These are phyloP conservation scores for Ochlodes sylvanus DNA, from an alignment of 2,888 invertebrate species.

Conservation along the genomic window DNA sequence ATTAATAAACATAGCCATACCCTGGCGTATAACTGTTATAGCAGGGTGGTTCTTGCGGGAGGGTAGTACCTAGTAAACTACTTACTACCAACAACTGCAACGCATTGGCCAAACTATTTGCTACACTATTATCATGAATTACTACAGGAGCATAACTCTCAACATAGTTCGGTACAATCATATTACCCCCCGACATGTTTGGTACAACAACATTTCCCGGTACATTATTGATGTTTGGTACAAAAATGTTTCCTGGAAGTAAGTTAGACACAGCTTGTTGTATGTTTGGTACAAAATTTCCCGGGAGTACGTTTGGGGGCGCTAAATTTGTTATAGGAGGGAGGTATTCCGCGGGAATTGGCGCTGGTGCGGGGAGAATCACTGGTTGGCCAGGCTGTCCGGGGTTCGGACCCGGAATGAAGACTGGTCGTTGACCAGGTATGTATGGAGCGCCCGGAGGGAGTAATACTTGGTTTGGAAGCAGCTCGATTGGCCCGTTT, in stretches of 20 bases:
- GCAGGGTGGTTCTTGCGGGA: slow-evolving; percentile 48
- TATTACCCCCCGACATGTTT: background rate
- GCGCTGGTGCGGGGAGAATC: background rate
- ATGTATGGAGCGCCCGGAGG: slow-evolving; percentile 46
- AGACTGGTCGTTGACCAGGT: slow-evolving; percentile 21
- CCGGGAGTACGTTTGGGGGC: background rate
- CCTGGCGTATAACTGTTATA: background rate
- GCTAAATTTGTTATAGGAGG: slow-evolving; percentile 5
- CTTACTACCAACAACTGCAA: slow-evolving; percentile 71
- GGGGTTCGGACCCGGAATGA: slow-evolving; percentile 34
- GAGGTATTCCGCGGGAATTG: slow-evolving; percentile 16
- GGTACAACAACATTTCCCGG: slow-evolving; percentile 10
- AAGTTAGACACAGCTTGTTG: background rate
- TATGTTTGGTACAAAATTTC: slow-evolving; percentile 12
- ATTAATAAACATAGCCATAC: slow-evolving; percentile 20
- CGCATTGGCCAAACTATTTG: slow-evolving; percentile 71
- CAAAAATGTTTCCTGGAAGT: background rate
- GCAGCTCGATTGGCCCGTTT: slow-evolving; percentile 45
- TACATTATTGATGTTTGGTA: background rate
- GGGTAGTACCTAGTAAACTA: slow-evolving; percentile 65
- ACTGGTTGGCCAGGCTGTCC: background rate
- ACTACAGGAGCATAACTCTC: slow-evolving; percentile 51
- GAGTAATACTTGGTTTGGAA: slow-evolving; percentile 50
- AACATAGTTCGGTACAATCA: background rate
- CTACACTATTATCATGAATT: slow-evolving; percentile 69